A percentile compares a stretch with the other conserved stretches of the same genome.
These are phyloP conservation scores for Crematogaster levior DNA, from an alignment of 2,888 invertebrate genomes.

Conservation along the genomic window DNA sequence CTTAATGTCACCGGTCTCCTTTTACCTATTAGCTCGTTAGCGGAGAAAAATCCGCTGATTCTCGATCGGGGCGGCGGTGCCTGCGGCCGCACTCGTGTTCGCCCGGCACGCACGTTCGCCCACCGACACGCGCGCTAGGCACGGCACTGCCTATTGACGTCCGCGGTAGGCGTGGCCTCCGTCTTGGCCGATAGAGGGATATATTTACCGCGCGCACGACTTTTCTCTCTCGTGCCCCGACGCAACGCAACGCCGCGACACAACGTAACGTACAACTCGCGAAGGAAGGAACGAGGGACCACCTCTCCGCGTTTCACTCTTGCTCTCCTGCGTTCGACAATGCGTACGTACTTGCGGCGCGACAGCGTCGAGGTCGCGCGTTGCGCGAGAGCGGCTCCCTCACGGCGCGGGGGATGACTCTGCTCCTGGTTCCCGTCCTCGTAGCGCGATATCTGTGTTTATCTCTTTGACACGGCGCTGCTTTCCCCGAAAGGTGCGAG, in stretches of 20 bases:
- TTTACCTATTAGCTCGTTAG: not conserved
- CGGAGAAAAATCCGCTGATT: not conserved
- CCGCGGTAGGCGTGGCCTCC: slow-evolving; percentile 83
- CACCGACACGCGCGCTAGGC: slow-evolving; percentile 19
- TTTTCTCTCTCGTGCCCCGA: slow-evolving; percentile 75
- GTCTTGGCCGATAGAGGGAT: slow-evolving; percentile 79
- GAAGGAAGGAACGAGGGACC: not conserved
- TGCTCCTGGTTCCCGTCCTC: not conserved
- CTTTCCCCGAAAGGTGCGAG: slow-evolving; percentile 41
- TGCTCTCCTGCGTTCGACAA: slow-evolving; percentile 75
- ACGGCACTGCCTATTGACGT: slow-evolving; percentile 50
- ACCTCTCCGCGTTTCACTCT: slow-evolving; percentile 64
- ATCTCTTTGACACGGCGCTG: slow-evolving; percentile 6
- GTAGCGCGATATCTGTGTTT: not conserved
- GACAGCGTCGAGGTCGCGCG: slow-evolving; percentile 71
- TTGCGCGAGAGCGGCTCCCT: slow-evolving; percentile 75
- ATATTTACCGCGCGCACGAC: slow-evolving; percentile 81
- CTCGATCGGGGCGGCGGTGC: not conserved
- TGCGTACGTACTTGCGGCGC: slow-evolving; percentile 76
- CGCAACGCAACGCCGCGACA: slow-evolving; percentile 48
- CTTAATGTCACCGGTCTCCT: slow-evolving; percentile 2
- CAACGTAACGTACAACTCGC: not conserved
- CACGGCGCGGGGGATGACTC: slow-evolving; percentile 79
- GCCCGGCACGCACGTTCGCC: too few relatives aligned
- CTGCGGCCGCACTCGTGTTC: not conserved